These are phyloP conservation scores for Lampris incognitus DNA, from an alignment of 2,113 vertebrate genomes.

Conservation along the genomic window DNA sequence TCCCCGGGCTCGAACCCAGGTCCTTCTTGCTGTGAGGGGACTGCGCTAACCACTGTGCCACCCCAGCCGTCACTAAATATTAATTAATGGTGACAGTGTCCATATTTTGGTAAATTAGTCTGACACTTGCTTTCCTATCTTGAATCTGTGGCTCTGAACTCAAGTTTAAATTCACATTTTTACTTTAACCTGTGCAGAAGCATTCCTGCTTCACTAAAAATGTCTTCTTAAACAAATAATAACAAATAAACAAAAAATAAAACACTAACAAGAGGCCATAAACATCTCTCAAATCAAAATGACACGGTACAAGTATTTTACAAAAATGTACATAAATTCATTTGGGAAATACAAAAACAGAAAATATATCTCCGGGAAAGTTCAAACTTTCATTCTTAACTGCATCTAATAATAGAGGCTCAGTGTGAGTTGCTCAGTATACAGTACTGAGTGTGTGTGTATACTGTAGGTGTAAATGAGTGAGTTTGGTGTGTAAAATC, in stretches of 20 bases:
- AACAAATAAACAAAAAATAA: too few relatives aligned
- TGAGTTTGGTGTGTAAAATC: too few relatives aligned
- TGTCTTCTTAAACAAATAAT: constrained; percentile 30
- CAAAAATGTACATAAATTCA: constrained; percentile 35
- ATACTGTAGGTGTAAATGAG: too few relatives aligned
- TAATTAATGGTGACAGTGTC: constrained; percentile 46
- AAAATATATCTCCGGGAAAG: constrained; percentile 22
- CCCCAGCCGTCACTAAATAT: neutral
- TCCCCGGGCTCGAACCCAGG: too few relatives aligned
- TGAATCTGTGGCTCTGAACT: constrained; percentile 26
- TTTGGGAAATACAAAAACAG: constrained; percentile 24
- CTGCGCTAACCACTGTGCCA: too few relatives aligned
- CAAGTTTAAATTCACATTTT: constrained; percentile 5
- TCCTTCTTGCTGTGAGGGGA: too few relatives aligned
- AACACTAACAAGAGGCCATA: constrained; percentile 1
- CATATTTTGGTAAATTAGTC: neutral
- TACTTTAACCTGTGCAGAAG: neutral
- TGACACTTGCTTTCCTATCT: neutral
- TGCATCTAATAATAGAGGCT: constrained; percentile 10
- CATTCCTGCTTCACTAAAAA: constrained; percentile 7
- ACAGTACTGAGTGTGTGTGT: too few relatives aligned
- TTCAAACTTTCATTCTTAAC: constrained; percentile 4
- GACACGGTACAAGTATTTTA: constrained; percentile 15
- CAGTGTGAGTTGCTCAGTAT: neutral
- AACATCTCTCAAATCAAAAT: neutral